Evolutionary conservation across 2,113 vertebrate genomes (phyloP), one percentile per base, ranked within the genome.

Genomic region (Malurus cyaneus): DNA sequence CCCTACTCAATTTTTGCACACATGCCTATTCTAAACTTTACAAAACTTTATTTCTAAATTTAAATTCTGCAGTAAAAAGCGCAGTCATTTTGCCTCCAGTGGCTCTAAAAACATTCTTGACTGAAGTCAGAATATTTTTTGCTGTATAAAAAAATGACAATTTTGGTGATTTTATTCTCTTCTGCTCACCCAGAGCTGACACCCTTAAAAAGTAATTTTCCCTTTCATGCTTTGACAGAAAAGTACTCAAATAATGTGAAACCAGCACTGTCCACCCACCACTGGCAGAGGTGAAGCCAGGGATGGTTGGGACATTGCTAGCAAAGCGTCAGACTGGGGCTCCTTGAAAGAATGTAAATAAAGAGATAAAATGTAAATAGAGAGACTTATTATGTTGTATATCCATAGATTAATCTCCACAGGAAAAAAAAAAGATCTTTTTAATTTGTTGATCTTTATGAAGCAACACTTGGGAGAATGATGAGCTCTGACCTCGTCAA

Each of bases 281-380:
- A 50, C 17, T 0, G 1, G 19, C 4, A 13, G 39, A 70, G 25
- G 8, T 41, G 19, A n/a, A n/a, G n/a, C n/a, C n/a, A n/a, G n/a
- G n/a, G n/a, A n/a, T n/a, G n/a, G n/a, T n/a, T n/a, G n/a, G n/a
- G n/a, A n/a, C n/a, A n/a, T n/a, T n/a, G n/a, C n/a, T n/a, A n/a
- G n/a, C n/a, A n/a, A n/a, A n/a, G n/a, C n/a, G n/a, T n/a, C n/a
- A n/a, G n/a, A n/a, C n/a, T n/a, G n/a, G n/a, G n/a, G n/a, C n/a
- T n/a, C n/a, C n/a, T n/a, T n/a, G n/a, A n/a, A n/a, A n/a, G n/a
- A n/a, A n/a, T 39, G 39, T 39, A 39, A 39, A 39, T 39, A 39
- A 39, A 39, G 39, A 39, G 39, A 39, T 39, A 39, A 39, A 39
- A 39, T 23, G 11, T 21, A 56, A 72, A 64, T 32, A 69, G 25